These are phyloP conservation scores for Sylvietta virens DNA, from an alignment of 2,113 vertebrate species.

Conservation along the genomic window DNA sequence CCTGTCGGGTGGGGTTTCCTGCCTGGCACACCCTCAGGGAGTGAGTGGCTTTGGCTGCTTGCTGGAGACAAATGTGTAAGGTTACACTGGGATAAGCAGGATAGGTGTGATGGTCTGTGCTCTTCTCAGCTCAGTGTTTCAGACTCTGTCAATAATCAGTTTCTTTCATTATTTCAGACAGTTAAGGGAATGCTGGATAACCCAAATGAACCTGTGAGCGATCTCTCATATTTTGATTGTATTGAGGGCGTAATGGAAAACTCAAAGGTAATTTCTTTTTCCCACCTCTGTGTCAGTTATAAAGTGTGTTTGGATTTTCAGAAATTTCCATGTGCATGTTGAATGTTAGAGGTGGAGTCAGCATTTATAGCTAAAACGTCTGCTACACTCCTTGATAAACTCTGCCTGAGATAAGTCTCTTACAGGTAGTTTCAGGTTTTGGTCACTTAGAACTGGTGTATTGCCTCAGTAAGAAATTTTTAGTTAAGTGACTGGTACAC, in stretches of 20 bases:
- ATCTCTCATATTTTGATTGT: conserved; percentile 98
- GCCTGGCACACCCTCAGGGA: not conserved
- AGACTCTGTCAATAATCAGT: not conserved
- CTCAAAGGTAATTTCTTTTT: conserved; percentile 84
- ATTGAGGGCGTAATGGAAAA: conserved; percentile 99
- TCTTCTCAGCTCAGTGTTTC: not conserved
- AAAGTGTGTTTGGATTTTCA: not conserved
- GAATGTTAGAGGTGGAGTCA: not conserved
- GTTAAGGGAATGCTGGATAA: conserved; percentile 94
- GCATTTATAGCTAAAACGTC: not conserved
- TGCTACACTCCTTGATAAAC: not conserved
- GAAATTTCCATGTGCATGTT: not conserved
- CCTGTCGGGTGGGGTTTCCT: not conserved
- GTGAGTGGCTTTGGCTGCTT: not conserved
- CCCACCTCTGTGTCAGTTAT: not conserved
- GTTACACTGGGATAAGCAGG: not conserved
- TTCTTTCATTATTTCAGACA: conserved; percentile 73
- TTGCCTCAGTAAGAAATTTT: not conserved
- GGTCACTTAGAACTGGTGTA: not conserved
- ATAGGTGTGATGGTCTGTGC: not conserved
- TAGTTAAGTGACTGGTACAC: not conserved
- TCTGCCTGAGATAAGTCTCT: not conserved
- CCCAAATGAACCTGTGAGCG: conserved; percentile 92
- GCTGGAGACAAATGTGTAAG: not conserved
- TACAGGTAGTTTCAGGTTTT: not conserved